Base-by-base conservation (phyloP, 2,888 invertebrate species). In the Eupithecia centaureata region DNA sequence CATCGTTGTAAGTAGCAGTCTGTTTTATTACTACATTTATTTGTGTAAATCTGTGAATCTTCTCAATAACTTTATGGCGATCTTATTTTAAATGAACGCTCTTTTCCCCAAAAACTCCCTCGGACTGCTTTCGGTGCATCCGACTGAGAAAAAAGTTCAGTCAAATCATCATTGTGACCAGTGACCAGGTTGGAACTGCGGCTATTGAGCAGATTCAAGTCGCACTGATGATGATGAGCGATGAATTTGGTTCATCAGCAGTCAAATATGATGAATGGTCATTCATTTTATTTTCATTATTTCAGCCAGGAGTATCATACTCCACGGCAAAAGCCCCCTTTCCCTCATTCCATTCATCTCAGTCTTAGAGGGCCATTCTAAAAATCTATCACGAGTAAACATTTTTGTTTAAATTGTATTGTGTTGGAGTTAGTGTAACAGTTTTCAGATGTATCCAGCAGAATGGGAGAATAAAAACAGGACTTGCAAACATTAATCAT, bases 1-100 rank as follows among this genome's bases (percentile, higher is more conserved):
- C 79, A 77, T 90, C 61, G 83, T 87, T 77, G 92, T 92, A 77
- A 92, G 92, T 66, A 33, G 27, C 56, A n/a, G 28, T 56, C 13
- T 32, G 56, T 30, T 56, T 56, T 27, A 52, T 5, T 25, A 1
- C 5, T 52, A 13, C n/a, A 1, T 52, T 52, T 27, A 15, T 52
- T 27, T 52, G 18, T 27, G 52, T 35, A 15, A 35, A 35, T 35
- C 15, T 30, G 10, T 35, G 8, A 52, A 27, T 27, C 27, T 27
- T 52, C 27, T 15, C 15, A 10, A 15, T 13, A 51, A 22, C n/a
- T n/a, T n/a, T n/a, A n/a, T n/a, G n/a, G n/a, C n/a, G n/a, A n/a
- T n/a, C n/a, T n/a, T 25, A 25, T 52, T 52, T 27, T 12, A 52
- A 18, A 3, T 1, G 42, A 18, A 18, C 42, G 51, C 25, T 2